A percentile compares a stretch with the other conserved stretches of the same genome.
phyloP scores from a whole-genome alignment of 2,888 invertebrate genomes.

The Xanthorhoe spadicearia region DNA sequence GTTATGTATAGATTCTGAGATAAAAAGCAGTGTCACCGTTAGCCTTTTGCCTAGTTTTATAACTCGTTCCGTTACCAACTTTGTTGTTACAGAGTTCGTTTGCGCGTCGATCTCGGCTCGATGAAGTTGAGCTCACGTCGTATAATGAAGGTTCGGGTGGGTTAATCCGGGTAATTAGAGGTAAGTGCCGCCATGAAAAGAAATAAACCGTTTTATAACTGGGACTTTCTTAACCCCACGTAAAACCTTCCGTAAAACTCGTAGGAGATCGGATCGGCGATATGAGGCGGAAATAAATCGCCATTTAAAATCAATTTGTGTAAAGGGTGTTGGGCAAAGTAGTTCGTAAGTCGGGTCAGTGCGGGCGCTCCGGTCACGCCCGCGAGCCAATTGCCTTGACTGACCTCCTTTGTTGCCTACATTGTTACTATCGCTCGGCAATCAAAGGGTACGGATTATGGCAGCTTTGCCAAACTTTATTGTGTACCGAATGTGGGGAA shows the following conservation, averaged over 20 bases:
- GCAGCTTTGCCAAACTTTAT: constrained; percentile 42
- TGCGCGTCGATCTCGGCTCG: constrained; percentile 43
- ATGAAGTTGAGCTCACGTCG: constrained; percentile 47
- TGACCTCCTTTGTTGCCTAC: constrained; percentile 47
- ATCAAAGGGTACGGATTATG: constrained; percentile 44
- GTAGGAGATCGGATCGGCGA: constrained; percentile 82
- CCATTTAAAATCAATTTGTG: constrained; percentile 85
- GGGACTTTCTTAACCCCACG: constrained; percentile 79
- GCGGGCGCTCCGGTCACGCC: constrained; percentile 56
- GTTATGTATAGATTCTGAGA: constrained; percentile 65
- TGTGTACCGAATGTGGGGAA: constrained; percentile 29
- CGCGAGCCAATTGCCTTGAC: constrained; percentile 46
- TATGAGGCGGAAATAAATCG: constrained; percentile 85
- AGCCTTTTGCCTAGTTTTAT: constrained; percentile 60
- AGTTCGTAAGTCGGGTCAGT: constrained; percentile 66
- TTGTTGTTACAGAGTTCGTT: constrained; percentile 46
- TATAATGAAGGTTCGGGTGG: constrained; percentile 63
- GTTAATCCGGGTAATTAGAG: constrained; percentile 74
- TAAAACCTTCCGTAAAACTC: constrained; percentile 82
- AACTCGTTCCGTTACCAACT: constrained; percentile 55
- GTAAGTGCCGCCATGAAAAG: constrained; percentile 72
- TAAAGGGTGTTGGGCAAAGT: constrained; percentile 76
- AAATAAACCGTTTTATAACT: constrained; percentile 84
- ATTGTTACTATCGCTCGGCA: constrained; percentile 50
- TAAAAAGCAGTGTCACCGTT: constrained; percentile 64